These are phyloP conservation scores for Brachionus rubens DNA, from an alignment of 1,140 invertebrate species.

Conservation along the genomic window DNA sequence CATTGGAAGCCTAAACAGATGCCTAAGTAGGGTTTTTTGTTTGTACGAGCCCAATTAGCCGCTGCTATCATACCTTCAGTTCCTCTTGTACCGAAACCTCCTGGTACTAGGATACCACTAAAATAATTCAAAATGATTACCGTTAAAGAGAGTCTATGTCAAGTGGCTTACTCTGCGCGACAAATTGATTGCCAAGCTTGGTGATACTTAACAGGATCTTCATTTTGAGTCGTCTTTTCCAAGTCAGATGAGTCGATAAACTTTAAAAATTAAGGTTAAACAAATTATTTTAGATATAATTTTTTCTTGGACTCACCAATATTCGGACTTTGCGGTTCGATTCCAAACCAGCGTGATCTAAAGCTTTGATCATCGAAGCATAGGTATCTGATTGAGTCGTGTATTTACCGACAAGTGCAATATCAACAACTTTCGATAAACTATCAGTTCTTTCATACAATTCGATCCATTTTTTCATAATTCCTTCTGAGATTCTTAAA, in stretches of 20 bases:
- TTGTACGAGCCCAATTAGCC: conserved; percentile 84
- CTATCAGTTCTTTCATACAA: conserved; percentile 67
- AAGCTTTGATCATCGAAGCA: conserved; percentile 87
- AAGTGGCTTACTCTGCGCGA: conserved; percentile 70
- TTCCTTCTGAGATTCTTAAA: background rate
- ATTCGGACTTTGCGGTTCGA: conserved; percentile 79
- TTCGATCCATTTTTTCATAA: conserved; percentile 50
- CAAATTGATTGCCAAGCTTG: conserved; percentile 89
- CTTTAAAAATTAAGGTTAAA: conserved; percentile 57
- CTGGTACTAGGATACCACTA: conserved; percentile 90
- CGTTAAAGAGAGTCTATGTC: background rate
- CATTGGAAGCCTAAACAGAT: conserved; percentile 95
- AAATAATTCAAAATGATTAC: conserved; percentile 48
- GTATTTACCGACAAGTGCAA: conserved; percentile 98
- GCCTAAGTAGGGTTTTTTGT: conserved; percentile 84
- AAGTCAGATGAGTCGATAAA: conserved; percentile 87
- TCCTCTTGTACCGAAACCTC: conserved; percentile 91
- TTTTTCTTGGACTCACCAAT: conserved; percentile 59
- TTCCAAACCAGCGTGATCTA: conserved; percentile 83
- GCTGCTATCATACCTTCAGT: conserved; percentile 93
- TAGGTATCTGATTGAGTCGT: conserved; percentile 92
- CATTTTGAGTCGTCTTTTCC: conserved; percentile 70
- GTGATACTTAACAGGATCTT: conserved; percentile 79
- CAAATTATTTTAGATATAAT: background rate
- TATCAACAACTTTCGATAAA: conserved; percentile 75